These are phyloP conservation scores for Clarias platycephalus DNA, from an alignment of 2,797 vertebrate genomes.

Conservation along the genomic window DNA sequence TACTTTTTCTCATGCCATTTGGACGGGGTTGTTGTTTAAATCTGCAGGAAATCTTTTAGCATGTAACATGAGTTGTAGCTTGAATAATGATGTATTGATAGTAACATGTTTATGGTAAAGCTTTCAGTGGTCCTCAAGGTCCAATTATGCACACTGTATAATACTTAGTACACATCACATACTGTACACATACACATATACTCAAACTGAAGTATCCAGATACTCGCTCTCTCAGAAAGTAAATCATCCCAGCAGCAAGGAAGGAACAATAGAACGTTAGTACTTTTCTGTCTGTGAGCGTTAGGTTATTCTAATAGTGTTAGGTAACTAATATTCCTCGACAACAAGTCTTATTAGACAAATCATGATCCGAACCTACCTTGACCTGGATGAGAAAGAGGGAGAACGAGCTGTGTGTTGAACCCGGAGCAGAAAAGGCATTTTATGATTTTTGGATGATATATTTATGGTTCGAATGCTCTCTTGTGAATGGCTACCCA, in stretches of 20 bases:
- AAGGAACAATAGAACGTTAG: neutral
- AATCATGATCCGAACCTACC: conserved; percentile 63
- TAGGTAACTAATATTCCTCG: neutral
- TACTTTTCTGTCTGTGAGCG: neutral
- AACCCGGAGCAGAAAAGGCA: conserved; percentile 59
- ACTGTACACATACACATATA: no score
- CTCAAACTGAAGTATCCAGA: no score
- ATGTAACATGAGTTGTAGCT: neutral
- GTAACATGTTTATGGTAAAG: neutral
- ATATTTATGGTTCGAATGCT: conserved; percentile 65
- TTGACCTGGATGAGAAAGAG: conserved; percentile 57
- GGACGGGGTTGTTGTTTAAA: neutral
- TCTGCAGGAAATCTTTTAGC: neutral
- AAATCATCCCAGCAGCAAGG: neutral
- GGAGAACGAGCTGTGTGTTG: conserved; percentile 49
- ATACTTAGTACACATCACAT: neutral
- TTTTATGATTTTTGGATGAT: conserved; percentile 64
- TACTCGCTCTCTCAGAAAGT: no score
- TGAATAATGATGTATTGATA: neutral
- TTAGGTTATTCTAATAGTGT: neutral
- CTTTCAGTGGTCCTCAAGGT: neutral
- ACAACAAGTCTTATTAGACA: conserved; percentile 5
- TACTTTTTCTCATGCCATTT: neutral
- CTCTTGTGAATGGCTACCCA: conserved; percentile 71
- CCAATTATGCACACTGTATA: neutral